phyloP scores from a whole-genome alignment of 2,113 vertebrate species.

The Pelecanus crispus region DNA sequence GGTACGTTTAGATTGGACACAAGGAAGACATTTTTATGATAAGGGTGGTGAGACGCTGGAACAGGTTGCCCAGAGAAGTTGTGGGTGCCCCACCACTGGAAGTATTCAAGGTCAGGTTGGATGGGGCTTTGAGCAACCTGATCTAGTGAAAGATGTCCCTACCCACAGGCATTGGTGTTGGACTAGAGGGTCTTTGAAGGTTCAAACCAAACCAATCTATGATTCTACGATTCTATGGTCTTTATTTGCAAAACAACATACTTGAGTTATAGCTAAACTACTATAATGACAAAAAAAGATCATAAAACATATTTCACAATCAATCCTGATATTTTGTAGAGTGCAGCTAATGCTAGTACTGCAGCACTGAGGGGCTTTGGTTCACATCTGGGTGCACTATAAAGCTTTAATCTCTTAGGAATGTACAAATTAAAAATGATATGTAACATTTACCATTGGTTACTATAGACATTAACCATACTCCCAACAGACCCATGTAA shows the following conservation, averaged over 20 bases:
- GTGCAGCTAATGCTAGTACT: not conserved
- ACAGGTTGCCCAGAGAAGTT: not conserved
- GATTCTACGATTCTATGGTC: not conserved
- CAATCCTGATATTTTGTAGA: not conserved
- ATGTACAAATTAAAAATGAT: constrained; percentile 42
- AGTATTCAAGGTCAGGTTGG: not conserved
- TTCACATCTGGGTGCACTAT: not conserved
- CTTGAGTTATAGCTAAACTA: not conserved
- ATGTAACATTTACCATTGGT: constrained; percentile 7
- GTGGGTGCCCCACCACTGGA: not conserved
- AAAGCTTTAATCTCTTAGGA: constrained; percentile 21
- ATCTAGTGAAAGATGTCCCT: not conserved
- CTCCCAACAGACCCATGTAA: not conserved
- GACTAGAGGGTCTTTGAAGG: not conserved
- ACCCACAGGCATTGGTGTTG: fast-evolving
- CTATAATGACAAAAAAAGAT: not conserved
- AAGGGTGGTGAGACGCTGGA: not conserved
- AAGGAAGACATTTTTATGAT: not conserved
- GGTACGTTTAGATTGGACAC: not conserved
- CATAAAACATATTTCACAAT: not conserved
- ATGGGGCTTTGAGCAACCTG: not conserved
- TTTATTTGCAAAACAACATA: not conserved
- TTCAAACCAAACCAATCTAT: not conserved
- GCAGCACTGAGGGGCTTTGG: not conserved
- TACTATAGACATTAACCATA: constrained; percentile 1